A percentile compares a stretch with the other conserved stretches of the same genome.
Evolutionary conservation across 2,888 invertebrate species (phyloP).

Genomic region (Sphecodes monilicornis): DNA sequence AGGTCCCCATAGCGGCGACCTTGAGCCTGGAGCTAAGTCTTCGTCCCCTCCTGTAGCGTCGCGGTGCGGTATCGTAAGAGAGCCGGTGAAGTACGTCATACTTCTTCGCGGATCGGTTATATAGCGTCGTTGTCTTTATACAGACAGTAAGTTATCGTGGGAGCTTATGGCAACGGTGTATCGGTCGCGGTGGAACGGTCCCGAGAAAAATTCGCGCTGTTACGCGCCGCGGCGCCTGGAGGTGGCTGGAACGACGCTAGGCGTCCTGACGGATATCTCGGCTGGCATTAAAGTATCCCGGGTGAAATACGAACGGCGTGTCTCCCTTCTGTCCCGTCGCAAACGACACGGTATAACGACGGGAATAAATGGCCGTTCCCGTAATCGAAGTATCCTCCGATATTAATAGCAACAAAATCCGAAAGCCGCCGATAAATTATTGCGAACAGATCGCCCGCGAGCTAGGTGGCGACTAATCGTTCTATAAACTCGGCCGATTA

Average conservation of each 20-base stretch:
- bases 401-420: constrained; percentile 32
- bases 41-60: neutral
- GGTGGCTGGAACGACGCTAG: constrained; percentile 39
- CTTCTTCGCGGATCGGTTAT: constrained; percentile 31
- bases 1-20: neutral
- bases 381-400: constrained; percentile 28
- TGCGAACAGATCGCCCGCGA: neutral
- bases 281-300: constrained; percentile 50
- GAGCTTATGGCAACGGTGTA: constrained; percentile 52
- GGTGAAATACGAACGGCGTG: constrained; percentile 39
- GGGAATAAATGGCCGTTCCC: constrained; percentile 36
- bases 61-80: neutral
- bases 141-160: constrained; percentile 56
- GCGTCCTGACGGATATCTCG: constrained; percentile 50
- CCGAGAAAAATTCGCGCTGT: constrained; percentile 62
- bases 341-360: constrained; percentile 18
- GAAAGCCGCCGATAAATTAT: constrained; percentile 27
- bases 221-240: constrained; percentile 46
- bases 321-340: constrained; percentile 18
- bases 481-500: constrained; percentile 35
- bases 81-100: constrained; percentile 16
- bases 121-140: constrained; percentile 36
- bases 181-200: constrained; percentile 52
- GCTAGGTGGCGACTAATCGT: neutral
- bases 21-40: neutral